A percentile compares a stretch with the other conserved stretches of the same genome.
phyloP scores from a whole-genome alignment of 2,113 vertebrate genomes.

The Tachysurus vachellii region DNA sequence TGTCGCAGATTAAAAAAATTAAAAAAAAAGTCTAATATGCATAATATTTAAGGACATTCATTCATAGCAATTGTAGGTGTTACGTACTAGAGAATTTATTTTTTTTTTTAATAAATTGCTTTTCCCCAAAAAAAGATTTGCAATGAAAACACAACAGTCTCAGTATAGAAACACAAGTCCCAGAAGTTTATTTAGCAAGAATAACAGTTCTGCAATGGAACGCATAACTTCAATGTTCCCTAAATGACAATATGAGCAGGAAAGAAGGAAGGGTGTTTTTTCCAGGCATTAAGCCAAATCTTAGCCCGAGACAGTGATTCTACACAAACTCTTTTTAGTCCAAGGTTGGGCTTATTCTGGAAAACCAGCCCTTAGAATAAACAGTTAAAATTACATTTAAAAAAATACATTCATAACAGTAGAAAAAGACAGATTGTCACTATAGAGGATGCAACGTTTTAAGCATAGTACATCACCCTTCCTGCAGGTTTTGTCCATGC shows the following conservation, averaged over 20 bases:
- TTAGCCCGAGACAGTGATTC: constrained; percentile 16
- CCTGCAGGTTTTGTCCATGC: constrained; percentile 33
- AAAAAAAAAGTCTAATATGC: not conserved
- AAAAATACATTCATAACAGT: constrained; percentile 55
- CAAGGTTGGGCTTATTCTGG: constrained; percentile 25
- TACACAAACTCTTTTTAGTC: constrained; percentile 26
- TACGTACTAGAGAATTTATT: not conserved
- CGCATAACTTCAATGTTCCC: constrained; percentile 54
- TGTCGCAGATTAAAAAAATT: not conserved
- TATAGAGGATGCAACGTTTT: constrained; percentile 48
- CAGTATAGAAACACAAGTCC: constrained; percentile 60
- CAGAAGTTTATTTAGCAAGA: constrained; percentile 62
- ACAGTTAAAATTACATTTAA: constrained; percentile 42
- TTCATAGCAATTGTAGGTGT: not conserved
- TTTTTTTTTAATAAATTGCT: not conserved
- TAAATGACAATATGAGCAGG: constrained; percentile 44
- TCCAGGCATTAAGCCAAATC: constrained; percentile 36
- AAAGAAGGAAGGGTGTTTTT: constrained; percentile 41
- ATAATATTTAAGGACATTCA: not conserved
- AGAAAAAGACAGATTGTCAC: constrained; percentile 45
- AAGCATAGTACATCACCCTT: constrained; percentile 34
- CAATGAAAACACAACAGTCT: constrained; percentile 29
- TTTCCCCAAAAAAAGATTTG: not conserved
- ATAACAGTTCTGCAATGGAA: constrained; percentile 62
- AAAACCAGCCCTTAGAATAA: constrained; percentile 38